Percentiles rank a stretch among this genome's conserved stretches.
Evolutionary conservation across 2,797 vertebrate genomes (phyloP).

Genomic region (Momotus momota): DNA sequence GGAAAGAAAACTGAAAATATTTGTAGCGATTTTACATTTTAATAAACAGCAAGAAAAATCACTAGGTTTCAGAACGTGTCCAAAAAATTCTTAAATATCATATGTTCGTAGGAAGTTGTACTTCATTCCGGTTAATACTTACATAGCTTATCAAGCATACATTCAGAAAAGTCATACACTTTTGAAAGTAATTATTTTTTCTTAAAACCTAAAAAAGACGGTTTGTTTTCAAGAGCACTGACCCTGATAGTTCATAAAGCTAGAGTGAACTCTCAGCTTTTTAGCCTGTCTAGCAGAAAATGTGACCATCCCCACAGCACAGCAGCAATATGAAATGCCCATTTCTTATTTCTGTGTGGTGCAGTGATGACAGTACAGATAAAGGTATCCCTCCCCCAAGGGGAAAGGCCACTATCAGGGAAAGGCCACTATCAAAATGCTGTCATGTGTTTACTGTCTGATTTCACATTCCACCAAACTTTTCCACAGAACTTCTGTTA

Average conservation of each 20-base stretch:
- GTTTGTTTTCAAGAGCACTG: not conserved
- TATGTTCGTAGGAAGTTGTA: accelerated
- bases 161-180: not conserved
- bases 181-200: not conserved
- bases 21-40: not conserved
- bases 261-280: not conserved
- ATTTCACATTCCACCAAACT: not conserved
- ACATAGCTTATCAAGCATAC: not conserved
- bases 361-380: accelerated
- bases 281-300: not conserved
- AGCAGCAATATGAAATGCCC: not conserved
- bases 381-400: not conserved
- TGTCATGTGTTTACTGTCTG: not conserved
- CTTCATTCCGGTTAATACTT: not conserved
- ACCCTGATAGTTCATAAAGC: not conserved
- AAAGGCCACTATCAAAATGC: not conserved
- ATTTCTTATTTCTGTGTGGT: not conserved
- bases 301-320: not conserved
- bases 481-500: not conserved
- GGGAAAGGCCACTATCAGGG: not conserved
- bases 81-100: not conserved
- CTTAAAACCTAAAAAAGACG: not conserved
- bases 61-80: not conserved
- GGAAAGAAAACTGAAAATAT: not conserved
- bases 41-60: not conserved